Evolutionary conservation across 2,888 invertebrate genomes (phyloP).

Genomic region (Griposia aprilina): DNA sequence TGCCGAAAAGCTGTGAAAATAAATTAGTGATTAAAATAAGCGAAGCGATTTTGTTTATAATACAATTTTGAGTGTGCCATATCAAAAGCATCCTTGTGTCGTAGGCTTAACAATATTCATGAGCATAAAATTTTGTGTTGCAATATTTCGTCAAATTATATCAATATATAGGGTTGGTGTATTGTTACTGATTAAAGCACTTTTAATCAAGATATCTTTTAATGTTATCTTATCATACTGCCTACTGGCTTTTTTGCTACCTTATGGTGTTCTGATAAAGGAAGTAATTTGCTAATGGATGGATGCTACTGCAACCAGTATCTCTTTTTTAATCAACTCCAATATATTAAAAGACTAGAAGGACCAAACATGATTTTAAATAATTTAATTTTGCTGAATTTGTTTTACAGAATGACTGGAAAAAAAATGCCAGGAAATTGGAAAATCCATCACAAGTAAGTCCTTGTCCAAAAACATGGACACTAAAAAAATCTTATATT

Average conservation of each 20-base stretch:
- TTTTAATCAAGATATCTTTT: constrained; percentile 41
- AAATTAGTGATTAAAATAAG: constrained; percentile 63
- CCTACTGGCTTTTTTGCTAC: constrained; percentile 36
- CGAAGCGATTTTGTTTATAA: constrained; percentile 63
- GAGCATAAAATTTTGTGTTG: constrained; percentile 50
- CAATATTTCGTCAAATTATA: constrained; percentile 50
- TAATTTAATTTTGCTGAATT: not conserved
- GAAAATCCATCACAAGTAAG: not conserved
- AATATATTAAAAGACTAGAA: not conserved
- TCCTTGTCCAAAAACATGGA: not conserved
- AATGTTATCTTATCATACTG: constrained; percentile 45
- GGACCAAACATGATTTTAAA: not conserved
- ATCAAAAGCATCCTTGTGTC: constrained; percentile 61
- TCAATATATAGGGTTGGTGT: constrained; percentile 49
- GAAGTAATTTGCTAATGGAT: constrained; percentile 1
- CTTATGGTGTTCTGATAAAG: constrained; percentile 45
- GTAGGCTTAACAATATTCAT: constrained; percentile 50
- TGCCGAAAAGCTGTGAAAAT: constrained; percentile 65
- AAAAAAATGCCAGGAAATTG: not conserved
- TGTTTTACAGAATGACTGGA: not conserved
- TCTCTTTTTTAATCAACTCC: not conserved
- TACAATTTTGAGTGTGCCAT: constrained; percentile 62
- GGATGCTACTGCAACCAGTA: constrained; percentile 13
- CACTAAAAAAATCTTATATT: not conserved
- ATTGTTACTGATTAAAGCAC: constrained; percentile 51